These are phyloP conservation scores for Drosophila lacteicornis DNA, from an alignment of 1,140 invertebrate species.

Conservation along the genomic window DNA sequence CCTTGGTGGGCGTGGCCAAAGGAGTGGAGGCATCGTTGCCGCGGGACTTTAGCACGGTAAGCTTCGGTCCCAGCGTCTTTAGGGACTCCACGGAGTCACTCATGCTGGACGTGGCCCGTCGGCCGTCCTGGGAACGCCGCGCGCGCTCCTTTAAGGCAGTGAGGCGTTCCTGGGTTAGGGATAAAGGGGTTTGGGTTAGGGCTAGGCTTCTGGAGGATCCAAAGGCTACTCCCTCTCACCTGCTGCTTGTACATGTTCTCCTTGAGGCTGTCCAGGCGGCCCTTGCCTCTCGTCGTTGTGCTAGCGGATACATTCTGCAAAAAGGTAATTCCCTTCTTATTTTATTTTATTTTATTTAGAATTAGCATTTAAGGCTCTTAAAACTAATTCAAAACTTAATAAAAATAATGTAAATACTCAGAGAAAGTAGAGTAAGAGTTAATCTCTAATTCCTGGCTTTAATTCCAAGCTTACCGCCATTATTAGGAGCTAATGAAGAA, in stretches of 20 bases:
- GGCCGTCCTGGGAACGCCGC: slow-evolving; percentile 42
- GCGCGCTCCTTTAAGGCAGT: slow-evolving; percentile 66
- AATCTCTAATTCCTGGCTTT: too few species aligned
- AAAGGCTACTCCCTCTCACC: slow-evolving; percentile 16
- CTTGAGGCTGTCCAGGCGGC: slow-evolving; percentile 62
- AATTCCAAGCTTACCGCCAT: too few species aligned
- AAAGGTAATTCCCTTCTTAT: too few species aligned
- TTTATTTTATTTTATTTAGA: too few species aligned
- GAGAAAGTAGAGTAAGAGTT: too few species aligned
- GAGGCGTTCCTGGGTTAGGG: slow-evolving; percentile 38
- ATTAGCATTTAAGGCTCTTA: background rate
- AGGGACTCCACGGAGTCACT: slow-evolving; percentile 66
- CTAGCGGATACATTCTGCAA: slow-evolving; percentile 42
- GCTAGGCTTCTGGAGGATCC: background rate
- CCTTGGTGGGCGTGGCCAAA: slow-evolving; percentile 47
- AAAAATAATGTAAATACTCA: too few species aligned
- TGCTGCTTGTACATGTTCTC: slow-evolving; percentile 68
- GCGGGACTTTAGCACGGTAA: slow-evolving; percentile 22
- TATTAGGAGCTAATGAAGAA: too few species aligned
- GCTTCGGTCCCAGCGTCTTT: slow-evolving; percentile 47
- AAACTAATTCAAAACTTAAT: background rate
- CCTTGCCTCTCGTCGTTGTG: slow-evolving; percentile 33
- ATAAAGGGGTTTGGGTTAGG: too few species aligned
- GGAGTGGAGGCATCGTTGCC: slow-evolving; percentile 44
- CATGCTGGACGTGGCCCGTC: slow-evolving; percentile 22